Evolutionary conservation across 2,113 vertebrate species (phyloP).

Genomic region (Astur gentilis): DNA sequence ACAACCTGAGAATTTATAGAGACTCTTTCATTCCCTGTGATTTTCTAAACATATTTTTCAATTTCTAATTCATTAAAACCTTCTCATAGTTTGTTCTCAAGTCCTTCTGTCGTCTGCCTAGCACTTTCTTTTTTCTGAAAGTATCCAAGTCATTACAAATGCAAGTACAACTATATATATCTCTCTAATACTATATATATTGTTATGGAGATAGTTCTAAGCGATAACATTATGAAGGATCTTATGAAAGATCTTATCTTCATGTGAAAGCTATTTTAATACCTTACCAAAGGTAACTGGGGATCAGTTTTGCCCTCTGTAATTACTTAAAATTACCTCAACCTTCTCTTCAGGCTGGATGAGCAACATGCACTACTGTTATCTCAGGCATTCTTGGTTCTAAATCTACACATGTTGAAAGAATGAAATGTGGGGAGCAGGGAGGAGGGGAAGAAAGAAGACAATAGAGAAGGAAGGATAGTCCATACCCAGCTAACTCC

Average conservation of each 20-base stretch:
- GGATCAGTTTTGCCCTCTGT: constrained; percentile 22
- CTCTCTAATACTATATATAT: constrained; percentile 41
- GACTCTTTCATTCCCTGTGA: background rate
- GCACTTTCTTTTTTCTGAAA: background rate
- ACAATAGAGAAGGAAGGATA: background rate
- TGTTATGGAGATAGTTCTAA: constrained; percentile 43
- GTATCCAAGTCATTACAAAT: constrained; percentile 34
- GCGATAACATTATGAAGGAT: constrained; percentile 33
- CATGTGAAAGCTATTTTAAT: constrained; percentile 48
- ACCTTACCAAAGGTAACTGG: background rate
- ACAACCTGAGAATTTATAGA: background rate
- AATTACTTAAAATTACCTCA: constrained; percentile 40
- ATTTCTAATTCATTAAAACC: constrained; percentile 3
- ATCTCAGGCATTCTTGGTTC: background rate
- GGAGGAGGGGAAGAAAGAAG: background rate
- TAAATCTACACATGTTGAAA: background rate
- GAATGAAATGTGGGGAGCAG: background rate
- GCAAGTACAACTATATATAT: constrained; percentile 55
- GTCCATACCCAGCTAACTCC: background rate
- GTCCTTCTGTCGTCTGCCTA: constrained; percentile 23
- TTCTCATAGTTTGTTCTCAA: background rate
- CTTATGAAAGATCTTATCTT: constrained; percentile 58
- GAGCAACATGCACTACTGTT: background rate
- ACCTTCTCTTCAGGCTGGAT: background rate
- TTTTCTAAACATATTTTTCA: background rate